Conservation (phyloP, 2,113 vertebrate species). For the Ramphastos sulfuratus region DNA sequence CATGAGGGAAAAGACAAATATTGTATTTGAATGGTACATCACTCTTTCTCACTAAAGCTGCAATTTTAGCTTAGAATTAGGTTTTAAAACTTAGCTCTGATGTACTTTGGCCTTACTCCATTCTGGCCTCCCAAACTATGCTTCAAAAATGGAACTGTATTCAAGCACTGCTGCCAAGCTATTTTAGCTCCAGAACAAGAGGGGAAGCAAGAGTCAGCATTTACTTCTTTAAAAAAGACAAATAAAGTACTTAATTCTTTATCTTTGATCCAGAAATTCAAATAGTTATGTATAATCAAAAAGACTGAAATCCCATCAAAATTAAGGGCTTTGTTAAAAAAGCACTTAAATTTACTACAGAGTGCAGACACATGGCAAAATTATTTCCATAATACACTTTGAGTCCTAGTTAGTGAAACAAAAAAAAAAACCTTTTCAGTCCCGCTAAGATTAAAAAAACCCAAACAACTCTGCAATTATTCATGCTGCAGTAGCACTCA, state of each 20-base stretch:
- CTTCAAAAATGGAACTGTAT: constrained; percentile 6
- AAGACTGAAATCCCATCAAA: constrained; percentile 40
- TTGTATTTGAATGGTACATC: background rate
- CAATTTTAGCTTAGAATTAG: constrained; percentile 9
- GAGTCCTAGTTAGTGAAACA: background rate
- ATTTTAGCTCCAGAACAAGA: background rate
- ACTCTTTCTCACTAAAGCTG: background rate
- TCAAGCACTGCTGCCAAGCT: constrained; percentile 25
- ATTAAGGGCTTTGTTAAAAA: constrained; percentile 33
- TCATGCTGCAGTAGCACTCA: background rate
- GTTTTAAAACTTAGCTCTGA: constrained; percentile 2
- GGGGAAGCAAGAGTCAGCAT: background rate
- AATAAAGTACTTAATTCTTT: background rate
- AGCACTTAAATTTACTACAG: constrained; percentile 33
- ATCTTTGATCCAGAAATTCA: constrained; percentile 28
- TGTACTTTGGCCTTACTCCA: background rate
- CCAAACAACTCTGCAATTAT: background rate
- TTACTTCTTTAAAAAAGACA: background rate
- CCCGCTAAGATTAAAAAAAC: background rate
- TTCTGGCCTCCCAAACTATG: background rate
- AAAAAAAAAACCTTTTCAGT: background rate
- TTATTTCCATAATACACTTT: background rate
- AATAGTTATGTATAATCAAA: constrained; percentile 6
- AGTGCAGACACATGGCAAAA: constrained; percentile 33
- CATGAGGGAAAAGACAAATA: background rate